phyloP scores from a whole-genome alignment of 2,797 vertebrate species.

The Notolepis coatsorum region DNA sequence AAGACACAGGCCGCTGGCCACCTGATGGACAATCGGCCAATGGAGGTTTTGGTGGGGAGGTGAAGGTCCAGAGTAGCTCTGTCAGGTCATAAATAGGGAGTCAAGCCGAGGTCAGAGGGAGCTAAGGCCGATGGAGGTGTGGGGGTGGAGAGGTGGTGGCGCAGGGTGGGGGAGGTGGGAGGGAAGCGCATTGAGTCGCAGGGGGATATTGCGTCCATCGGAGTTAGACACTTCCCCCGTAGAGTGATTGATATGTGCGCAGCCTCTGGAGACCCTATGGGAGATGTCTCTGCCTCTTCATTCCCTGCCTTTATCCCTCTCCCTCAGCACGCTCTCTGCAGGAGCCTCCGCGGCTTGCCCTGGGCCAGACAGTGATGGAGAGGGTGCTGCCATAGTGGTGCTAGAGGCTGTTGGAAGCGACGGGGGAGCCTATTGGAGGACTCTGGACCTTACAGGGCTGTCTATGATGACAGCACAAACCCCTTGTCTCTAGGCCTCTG shows the following conservation, averaged over 20 bases:
- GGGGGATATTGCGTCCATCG: constrained; percentile 58
- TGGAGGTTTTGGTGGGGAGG: constrained; percentile 25
- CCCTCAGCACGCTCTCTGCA: constrained; percentile 35
- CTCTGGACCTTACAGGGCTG: not conserved
- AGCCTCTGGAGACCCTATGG: constrained; percentile 62
- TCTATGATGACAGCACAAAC: not conserved
- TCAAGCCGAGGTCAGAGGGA: constrained; percentile 5
- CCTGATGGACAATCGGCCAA: constrained; percentile 35
- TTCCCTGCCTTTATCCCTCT: not conserved
- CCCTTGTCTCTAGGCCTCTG: not conserved
- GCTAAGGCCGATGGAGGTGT: not conserved
- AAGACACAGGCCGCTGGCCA: constrained; percentile 18
- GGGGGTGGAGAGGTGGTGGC: not conserved
- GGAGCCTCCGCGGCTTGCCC: constrained; percentile 52
- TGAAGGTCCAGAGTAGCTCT: not conserved
- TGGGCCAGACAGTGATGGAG: constrained; percentile 67
- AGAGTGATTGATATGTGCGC: constrained; percentile 74
- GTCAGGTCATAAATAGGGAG: constrained; percentile 13
- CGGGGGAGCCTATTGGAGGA: not conserved
- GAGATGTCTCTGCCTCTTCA: constrained; percentile 11
- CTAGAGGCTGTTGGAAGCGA: constrained; percentile 3
- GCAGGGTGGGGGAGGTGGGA: not conserved
- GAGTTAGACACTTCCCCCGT: constrained; percentile 54
- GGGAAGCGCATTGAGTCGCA: constrained; percentile 5
- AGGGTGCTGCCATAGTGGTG: constrained; percentile 33